Evolutionary conservation across 1,140 invertebrate genomes (phyloP).

Genomic region (Drosophila murphyi): DNA sequence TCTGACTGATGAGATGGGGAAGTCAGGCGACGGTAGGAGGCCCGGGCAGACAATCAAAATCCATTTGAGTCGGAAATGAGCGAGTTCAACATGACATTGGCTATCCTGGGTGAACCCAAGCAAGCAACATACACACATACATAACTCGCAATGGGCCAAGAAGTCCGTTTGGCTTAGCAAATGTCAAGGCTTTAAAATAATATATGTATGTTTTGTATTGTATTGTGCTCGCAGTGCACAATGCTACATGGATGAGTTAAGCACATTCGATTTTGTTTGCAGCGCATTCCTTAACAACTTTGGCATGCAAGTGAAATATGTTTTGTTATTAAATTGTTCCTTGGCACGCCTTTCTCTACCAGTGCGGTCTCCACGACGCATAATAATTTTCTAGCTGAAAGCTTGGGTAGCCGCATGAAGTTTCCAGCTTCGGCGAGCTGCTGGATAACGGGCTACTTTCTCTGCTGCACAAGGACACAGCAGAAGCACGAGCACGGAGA

Average conservation of each 20-base stretch:
- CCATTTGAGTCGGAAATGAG: slow-evolving; percentile 81
- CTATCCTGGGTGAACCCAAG: slow-evolving; percentile 13
- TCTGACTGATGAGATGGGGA: background rate
- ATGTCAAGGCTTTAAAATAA: slow-evolving; percentile 75
- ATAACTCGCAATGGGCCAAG: slow-evolving; percentile 41
- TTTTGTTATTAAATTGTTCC: slow-evolving; percentile 83
- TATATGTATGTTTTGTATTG: background rate
- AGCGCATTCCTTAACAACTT: slow-evolving; percentile 72
- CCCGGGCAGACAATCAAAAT: slow-evolving; percentile 76
- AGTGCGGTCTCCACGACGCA: slow-evolving; percentile 57
- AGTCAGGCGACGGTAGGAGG: slow-evolving; percentile 16
- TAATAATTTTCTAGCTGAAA: slow-evolving; percentile 78
- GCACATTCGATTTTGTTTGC: slow-evolving; percentile 56
- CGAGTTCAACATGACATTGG: slow-evolving; percentile 65
- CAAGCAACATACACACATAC: slow-evolving; percentile 5
- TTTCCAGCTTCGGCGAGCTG: slow-evolving; percentile 15
- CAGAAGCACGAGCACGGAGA: background rate
- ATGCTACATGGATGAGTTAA: slow-evolving; percentile 27
- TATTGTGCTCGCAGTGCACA: background rate
- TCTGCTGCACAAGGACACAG: slow-evolving; percentile 54
- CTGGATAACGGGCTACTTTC: slow-evolving; percentile 53
- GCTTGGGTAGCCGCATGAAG: slow-evolving; percentile 40
- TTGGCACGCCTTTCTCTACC: slow-evolving; percentile 56
- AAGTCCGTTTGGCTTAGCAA: slow-evolving; percentile 40
- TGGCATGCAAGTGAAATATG: slow-evolving; percentile 81